Evolutionary conservation across 92 coral and sea anemone genomes (phyloP), one percentile per base, ranked within the genome.

Genomic region (Scolanthus callimorphus): DNA sequence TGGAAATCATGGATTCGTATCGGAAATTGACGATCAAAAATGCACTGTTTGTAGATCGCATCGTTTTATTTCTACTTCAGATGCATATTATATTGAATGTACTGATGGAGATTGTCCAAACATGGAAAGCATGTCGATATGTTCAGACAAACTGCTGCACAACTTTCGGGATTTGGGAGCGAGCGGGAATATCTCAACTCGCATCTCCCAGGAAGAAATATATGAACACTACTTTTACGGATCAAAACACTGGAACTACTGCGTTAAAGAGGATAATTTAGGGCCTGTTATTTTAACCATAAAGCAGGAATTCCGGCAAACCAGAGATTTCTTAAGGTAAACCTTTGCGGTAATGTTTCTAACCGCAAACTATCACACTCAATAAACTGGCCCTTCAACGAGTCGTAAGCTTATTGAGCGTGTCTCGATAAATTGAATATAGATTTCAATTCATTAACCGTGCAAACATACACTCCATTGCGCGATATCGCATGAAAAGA

Each of bases 221-320:
- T 94, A 94, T 54, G 79, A 82, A 49, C 67, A 82, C 20, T 94
- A 65, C 39, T 94, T 94, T 51, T 89, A 94, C 57, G 99, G 99
- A 22, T 72, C 88, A 17, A 89, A 85, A 66, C 99, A 94, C 51
- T 94, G 99, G n/a, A 94, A 81, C 48, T 94, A 73, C 51, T 89
- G 62, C 49, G 80, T 64, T 20, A 76, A 63, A 29, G 99, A 94
- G 50, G 83, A 62, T 0, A 77, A 89, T 25, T 69, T 94, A 29
- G 99, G 97, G 1, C 84, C 83, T 0, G 76, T 94, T 9, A 63
- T 94, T 10, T 38, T 94, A 61, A 84, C 90, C 25, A 30, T 94
- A 8, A 94, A 89, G 63, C 86, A 79, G 43, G 99, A 89, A 78
- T 73, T 60, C 51, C 89, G 85, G 0, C 90, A 77, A 50, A 81